These are phyloP conservation scores for Heloderma charlesbogerti DNA, from an alignment of 2,113 vertebrate species.

Conservation along the genomic window DNA sequence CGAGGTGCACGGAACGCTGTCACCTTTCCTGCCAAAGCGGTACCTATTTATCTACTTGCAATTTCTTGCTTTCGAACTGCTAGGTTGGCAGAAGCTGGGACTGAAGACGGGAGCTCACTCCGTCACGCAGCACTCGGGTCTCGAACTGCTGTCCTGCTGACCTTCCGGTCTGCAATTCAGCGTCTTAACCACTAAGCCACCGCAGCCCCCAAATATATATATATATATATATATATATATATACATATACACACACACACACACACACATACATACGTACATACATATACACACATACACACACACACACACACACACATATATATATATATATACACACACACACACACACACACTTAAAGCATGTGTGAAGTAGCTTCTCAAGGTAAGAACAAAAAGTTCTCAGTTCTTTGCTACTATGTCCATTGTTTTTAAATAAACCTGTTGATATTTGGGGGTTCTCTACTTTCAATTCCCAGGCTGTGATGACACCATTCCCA, in stretches of 20 bases:
- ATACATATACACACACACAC: constrained; percentile 2
- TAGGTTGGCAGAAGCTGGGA: no score
- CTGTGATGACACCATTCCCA: background rate
- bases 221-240: background rate
- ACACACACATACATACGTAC: constrained; percentile 62
- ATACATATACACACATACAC: constrained; percentile 6
- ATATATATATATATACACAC: no score
- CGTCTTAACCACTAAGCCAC: no score
- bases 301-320: constrained; percentile 62
- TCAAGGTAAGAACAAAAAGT: constrained; percentile 55
- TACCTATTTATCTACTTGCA: no score
- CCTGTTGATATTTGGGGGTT: background rate
- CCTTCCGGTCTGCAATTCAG: no score
- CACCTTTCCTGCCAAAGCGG: no score
- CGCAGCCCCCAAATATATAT: constrained; percentile 19
- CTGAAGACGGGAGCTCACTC: no score
- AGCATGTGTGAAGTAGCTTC: constrained; percentile 41
- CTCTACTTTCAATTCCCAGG: background rate
- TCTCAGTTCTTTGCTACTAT: constrained; percentile 39
- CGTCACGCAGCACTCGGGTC: no score
- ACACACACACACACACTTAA: constrained; percentile 56
- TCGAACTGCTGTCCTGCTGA: no score
- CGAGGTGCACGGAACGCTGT: no score
- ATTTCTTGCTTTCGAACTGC: no score
- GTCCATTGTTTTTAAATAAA: constrained; percentile 5